Evolutionary conservation across 1,140 invertebrate genomes (phyloP).

Genomic region (Vanessa atalanta): DNA sequence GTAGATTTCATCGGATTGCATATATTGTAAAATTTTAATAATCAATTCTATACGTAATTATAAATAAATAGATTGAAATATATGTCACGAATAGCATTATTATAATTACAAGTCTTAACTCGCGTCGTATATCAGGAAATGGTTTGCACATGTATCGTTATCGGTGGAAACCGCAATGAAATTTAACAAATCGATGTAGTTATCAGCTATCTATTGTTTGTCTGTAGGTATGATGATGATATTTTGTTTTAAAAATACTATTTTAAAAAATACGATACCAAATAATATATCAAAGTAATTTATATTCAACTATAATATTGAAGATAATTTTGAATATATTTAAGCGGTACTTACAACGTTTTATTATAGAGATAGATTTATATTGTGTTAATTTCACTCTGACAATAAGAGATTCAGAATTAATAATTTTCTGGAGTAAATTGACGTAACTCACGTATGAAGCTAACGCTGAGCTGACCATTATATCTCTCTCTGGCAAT

Average conservation of each 20-base stretch:
- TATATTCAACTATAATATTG: neutral
- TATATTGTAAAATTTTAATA: no score
- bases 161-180: conserved; percentile 50
- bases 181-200: conserved; percentile 39
- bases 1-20: no score
- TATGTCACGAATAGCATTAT: conserved; percentile 4
- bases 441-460: no score
- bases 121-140: conserved; percentile 47
- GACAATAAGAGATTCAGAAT: no score
- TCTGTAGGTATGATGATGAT: conserved; percentile 9
- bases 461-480: no score
- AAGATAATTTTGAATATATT: no score
- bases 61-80: neutral
- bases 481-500: no score
- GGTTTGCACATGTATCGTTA: conserved; percentile 43
- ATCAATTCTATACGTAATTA: neutral
- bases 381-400: no score
- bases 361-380: no score
- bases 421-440: no score
- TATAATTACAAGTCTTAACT: conserved; percentile 50
- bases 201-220: conserved; percentile 23
- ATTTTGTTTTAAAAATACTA: neutral
- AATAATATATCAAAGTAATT: neutral
- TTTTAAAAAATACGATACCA: neutral
- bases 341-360: no score